Percentiles rank a stretch among this genome's conserved stretches.
phyloP scores from a whole-genome alignment of 2,888 invertebrate genomes.

The Muschampia plurimacula region DNA sequence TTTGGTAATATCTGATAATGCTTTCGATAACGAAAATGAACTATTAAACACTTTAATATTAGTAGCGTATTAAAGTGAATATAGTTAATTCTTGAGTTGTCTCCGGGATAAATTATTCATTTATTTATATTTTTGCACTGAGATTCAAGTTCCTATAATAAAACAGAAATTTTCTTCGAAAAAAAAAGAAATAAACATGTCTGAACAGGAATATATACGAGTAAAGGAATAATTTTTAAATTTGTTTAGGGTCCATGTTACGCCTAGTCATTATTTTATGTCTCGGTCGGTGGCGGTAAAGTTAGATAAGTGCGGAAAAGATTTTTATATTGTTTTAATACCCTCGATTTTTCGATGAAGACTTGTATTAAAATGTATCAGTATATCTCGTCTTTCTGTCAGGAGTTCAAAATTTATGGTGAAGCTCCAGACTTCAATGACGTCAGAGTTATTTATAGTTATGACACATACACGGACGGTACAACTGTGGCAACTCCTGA shows the following conservation, averaged over 20 bases:
- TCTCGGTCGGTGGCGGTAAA: conserved; percentile 63
- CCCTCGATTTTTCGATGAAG: conserved; percentile 46
- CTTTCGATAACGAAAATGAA: conserved; percentile 63
- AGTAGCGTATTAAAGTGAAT: conserved; percentile 46
- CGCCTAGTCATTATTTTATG: conserved; percentile 82
- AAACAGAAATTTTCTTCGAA: conserved; percentile 50
- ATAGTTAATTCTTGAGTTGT: conserved; percentile 53
- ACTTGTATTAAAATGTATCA: conserved; percentile 1
- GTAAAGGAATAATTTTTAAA: conserved; percentile 52
- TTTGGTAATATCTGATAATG: conserved; percentile 67
- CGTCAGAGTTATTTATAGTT: conserved; percentile 42
- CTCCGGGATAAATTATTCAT: conserved; percentile 50
- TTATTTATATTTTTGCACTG: conserved; percentile 72
- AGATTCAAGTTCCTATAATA: conserved; percentile 82
- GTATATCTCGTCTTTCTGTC: background rate
- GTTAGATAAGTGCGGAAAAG: conserved; percentile 53
- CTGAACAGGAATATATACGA: conserved; percentile 51
- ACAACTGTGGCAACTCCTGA: background rate
- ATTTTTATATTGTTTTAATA: conserved; percentile 56
- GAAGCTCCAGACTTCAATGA: background rate
- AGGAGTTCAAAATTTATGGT: conserved; percentile 23
- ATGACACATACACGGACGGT: conserved; percentile 8
- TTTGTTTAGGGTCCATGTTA: conserved; percentile 78
- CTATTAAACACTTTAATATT: conserved; percentile 57
- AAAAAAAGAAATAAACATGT: conserved; percentile 45